Conservation (phyloP, 2,113 vertebrate species). For the Syngnathoides biaculeatus region DNA sequence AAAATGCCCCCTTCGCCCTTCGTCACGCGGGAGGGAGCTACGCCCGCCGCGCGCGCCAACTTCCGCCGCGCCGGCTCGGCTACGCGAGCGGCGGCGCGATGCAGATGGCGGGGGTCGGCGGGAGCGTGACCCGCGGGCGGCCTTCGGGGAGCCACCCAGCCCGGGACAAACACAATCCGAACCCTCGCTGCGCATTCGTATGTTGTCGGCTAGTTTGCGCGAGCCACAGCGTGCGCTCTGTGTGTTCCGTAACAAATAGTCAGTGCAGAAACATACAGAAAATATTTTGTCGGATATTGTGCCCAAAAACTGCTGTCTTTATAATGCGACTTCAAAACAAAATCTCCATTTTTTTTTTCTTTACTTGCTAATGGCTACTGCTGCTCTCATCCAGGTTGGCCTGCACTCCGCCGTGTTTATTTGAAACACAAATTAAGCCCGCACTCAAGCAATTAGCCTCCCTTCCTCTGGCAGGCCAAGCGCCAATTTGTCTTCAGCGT, state of each 20-base stretch:
- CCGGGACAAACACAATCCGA: slow-evolving; percentile 16
- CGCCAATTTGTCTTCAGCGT: slow-evolving; percentile 74
- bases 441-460: slow-evolving; percentile 77
- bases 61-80: slow-evolving; percentile 65
- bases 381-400: slow-evolving; percentile 35
- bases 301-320: background rate
- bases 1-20: slow-evolving; percentile 73
- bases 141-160: slow-evolving; percentile 43
- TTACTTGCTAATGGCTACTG: background rate
- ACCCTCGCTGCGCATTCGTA: slow-evolving; percentile 16
- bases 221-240: background rate
- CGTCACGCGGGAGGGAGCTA: slow-evolving; percentile 68
- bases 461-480: slow-evolving; percentile 65
- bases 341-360: background rate
- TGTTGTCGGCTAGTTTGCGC: slow-evolving; percentile 4
- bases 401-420: slow-evolving; percentile 58
- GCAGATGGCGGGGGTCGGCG: slow-evolving; percentile 61
- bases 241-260: background rate
- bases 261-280: background rate
- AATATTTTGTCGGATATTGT: background rate
- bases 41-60: slow-evolving; percentile 60
- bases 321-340: background rate
- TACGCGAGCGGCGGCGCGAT: slow-evolving; percentile 59
- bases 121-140: slow-evolving; percentile 42
- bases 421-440: slow-evolving; percentile 70